Conservation (phyloP, 2,888 invertebrate genomes). For the Sesia apiformis region DNA sequence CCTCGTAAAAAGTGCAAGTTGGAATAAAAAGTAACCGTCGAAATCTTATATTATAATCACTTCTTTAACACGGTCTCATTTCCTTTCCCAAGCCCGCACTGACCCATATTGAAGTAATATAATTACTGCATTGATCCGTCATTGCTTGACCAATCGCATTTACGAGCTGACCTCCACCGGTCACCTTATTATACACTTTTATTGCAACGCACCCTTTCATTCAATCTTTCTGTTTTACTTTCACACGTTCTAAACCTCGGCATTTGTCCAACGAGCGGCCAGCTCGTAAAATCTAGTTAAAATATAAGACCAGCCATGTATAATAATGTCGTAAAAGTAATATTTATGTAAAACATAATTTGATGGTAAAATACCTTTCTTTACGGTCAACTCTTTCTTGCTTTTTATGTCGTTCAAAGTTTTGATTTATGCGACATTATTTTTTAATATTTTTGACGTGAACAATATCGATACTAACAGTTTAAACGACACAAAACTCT, state of each 20-base stretch:
- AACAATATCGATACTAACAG: background rate
- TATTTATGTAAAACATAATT: conserved; percentile 29
- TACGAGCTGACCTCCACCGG: conserved; percentile 47
- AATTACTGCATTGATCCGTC: conserved; percentile 45
- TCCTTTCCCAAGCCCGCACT: conserved; percentile 63
- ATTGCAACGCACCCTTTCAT: conserved; percentile 43
- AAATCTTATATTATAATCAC: background rate
- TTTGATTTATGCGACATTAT: conserved; percentile 14
- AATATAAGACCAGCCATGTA: conserved; percentile 31
- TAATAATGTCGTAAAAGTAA: conserved; percentile 65
- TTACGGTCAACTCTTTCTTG: conserved; percentile 11
- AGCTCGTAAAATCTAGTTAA: conserved; percentile 53
- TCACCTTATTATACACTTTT: conserved; percentile 41
- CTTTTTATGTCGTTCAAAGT: conserved; percentile 20
- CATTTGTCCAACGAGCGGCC: conserved; percentile 55
- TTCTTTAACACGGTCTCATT: conserved; percentile 15
- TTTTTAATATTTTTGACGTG: conserved; percentile 1
- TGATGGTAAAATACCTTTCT: background rate
- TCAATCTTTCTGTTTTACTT: conserved; percentile 37
- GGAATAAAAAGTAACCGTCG: background rate
- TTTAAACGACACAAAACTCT: background rate
- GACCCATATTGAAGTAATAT: conserved; percentile 54
- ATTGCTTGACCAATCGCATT: conserved; percentile 66
- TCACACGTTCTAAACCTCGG: conserved; percentile 65
- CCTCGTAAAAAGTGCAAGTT: background rate